Percentiles rank a stretch among this genome's conserved stretches.
Conservation (phyloP, 2,797 vertebrate genomes). For the Trematocara caparti region DNA sequence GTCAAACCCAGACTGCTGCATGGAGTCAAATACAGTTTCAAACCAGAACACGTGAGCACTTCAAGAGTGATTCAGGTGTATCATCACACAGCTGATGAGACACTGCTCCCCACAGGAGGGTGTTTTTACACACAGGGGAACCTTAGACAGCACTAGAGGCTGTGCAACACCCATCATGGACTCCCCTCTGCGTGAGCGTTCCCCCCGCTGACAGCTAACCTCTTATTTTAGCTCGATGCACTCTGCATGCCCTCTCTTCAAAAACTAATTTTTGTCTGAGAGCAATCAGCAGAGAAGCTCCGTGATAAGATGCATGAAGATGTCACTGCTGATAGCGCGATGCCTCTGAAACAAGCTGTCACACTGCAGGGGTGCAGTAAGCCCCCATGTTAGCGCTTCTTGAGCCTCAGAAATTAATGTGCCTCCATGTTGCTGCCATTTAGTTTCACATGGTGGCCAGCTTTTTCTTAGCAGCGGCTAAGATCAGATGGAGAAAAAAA, state of each 20-base stretch:
- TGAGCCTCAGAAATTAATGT: background rate
- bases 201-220: background rate
- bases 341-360: background rate
- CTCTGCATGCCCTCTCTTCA: background rate
- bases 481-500: background rate
- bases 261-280: background rate
- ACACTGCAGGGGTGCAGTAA: constrained; percentile 12
- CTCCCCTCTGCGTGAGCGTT: background rate
- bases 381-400: background rate
- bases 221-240: constrained; percentile 14
- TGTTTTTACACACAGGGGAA: background rate
- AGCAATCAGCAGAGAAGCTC: background rate
- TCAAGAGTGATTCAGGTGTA: background rate
- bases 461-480: background rate
- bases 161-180: background rate
- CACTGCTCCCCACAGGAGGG: background rate
- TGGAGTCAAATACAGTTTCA: background rate
- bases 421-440: background rate
- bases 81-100: constrained; percentile 1
- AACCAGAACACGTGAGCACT: background rate
- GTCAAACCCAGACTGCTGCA: background rate
- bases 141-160: background rate
- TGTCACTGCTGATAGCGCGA: constrained; percentile 4
- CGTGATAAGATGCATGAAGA: constrained; percentile 8
- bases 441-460: background rate